These are phyloP conservation scores for Calephelis perditalis DNA, from an alignment of 2,888 invertebrate species.

Conservation along the genomic window DNA sequence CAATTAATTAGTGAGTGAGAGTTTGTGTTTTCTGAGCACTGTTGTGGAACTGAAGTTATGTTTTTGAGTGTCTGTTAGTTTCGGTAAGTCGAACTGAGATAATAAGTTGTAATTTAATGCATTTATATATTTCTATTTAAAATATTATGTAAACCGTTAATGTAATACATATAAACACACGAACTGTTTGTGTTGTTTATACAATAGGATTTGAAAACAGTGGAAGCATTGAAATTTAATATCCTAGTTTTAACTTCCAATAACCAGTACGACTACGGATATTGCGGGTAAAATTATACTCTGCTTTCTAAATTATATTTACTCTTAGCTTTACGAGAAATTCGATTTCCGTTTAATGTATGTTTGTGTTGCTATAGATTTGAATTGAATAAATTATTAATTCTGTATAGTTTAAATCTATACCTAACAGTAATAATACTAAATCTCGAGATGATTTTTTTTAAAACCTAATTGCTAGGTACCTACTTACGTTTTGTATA, in stretches of 20 bases:
- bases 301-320: slow-evolving; percentile 5
- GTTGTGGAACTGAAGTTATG: slow-evolving; percentile 43
- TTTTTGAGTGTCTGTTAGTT: slow-evolving; percentile 33
- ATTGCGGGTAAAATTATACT: background rate
- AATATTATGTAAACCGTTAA: too few species aligned
- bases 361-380: too few species aligned
- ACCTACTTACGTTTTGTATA: too few species aligned
- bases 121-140: background rate
- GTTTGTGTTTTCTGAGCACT: slow-evolving; percentile 36
- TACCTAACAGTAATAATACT: too few species aligned
- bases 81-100: slow-evolving; percentile 18
- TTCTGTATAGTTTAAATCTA: too few species aligned
- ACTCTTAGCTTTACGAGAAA: background rate
- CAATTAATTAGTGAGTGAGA: slow-evolving; percentile 45
- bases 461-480: too few species aligned
- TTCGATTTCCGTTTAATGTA: too few species aligned
- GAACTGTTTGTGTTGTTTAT: too few species aligned
- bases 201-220: background rate
- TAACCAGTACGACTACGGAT: background rate
- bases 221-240: slow-evolving; percentile 4
- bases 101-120: background rate
- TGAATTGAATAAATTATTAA: too few species aligned
- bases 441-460: too few species aligned
- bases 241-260: background rate
- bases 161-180: too few species aligned